These are phyloP conservation scores for Odobenus rosmarus DNA, from an alignment of 2,113 vertebrate genomes.

Conservation along the genomic window DNA sequence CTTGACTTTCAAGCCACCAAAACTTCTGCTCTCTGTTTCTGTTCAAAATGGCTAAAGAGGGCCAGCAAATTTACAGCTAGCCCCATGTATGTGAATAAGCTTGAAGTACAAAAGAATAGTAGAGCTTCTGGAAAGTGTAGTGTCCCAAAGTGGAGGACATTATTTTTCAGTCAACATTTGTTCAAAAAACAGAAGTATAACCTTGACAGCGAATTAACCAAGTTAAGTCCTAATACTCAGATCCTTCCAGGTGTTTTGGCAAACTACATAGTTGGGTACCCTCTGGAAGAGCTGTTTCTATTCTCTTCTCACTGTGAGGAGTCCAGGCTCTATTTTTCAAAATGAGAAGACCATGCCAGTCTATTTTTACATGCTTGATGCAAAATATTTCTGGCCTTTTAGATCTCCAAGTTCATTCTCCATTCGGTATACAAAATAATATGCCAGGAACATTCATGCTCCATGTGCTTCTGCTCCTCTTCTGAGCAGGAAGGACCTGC, in stretches of 20 bases:
- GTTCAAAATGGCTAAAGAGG: slow-evolving; percentile 92
- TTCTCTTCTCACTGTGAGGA: slow-evolving; percentile 80
- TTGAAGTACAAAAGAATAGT: neutral
- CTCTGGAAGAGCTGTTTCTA: slow-evolving; percentile 85
- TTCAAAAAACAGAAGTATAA: neutral
- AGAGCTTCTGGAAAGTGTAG: neutral
- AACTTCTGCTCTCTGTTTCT: slow-evolving; percentile 91
- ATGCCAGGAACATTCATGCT: slow-evolving; percentile 26
- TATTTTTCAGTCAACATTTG: neutral
- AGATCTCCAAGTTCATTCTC: neutral
- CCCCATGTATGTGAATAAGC: slow-evolving; percentile 92
- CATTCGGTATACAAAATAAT: neutral
- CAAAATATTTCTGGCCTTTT: slow-evolving; percentile 92
- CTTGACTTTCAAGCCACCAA: slow-evolving; percentile 85
- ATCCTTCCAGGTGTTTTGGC: slow-evolving; percentile 89
- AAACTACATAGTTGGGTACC: slow-evolving; percentile 91
- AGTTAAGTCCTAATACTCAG: slow-evolving; percentile 86
- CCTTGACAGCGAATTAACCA: neutral
- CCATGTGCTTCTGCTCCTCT: slow-evolving; percentile 22
- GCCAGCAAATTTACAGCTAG: slow-evolving; percentile 89
- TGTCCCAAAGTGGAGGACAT: neutral
- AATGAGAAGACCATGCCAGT: slow-evolving; percentile 91
- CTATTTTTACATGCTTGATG: slow-evolving; percentile 89
- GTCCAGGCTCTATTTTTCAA: slow-evolving; percentile 78
- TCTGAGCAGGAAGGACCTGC: slow-evolving; percentile 90